Percentiles rank a stretch among this genome's conserved stretches.
These are phyloP conservation scores for Tetrao urogallus DNA, from an alignment of 2,113 vertebrate species.

Conservation along the genomic window DNA sequence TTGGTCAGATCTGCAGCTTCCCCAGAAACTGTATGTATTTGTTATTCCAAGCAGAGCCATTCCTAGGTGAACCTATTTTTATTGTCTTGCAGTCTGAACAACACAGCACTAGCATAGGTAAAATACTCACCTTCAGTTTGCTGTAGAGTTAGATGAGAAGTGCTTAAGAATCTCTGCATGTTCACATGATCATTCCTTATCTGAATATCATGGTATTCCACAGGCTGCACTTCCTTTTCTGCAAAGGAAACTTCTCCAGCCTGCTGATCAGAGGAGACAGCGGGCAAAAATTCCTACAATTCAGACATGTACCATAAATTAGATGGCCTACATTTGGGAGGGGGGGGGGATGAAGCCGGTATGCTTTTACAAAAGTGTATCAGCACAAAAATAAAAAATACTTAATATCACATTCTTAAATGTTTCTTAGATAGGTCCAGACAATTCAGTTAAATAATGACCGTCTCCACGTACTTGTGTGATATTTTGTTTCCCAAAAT, in stretches of 20 bases:
- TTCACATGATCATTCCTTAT: constrained; percentile 81
- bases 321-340: background rate
- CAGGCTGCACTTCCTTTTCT: background rate
- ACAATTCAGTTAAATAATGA: background rate
- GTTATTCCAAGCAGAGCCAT: background rate
- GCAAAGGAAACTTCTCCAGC: background rate
- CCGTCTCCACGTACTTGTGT: background rate
- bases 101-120: background rate
- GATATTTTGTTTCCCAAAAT: too few relatives aligned
- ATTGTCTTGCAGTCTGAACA: background rate
- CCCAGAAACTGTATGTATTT: background rate
- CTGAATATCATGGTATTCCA: constrained; percentile 49
- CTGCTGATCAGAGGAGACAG: constrained; percentile 76
- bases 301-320: background rate
- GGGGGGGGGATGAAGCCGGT: too few relatives aligned
- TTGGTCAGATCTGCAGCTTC: background rate
- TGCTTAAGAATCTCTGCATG: constrained; percentile 77
- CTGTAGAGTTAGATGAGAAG: constrained; percentile 77
- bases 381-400: background rate
- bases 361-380: background rate
- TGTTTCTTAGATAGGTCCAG: background rate
- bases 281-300: constrained; percentile 78
- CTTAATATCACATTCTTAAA: background rate
- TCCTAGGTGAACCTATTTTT: background rate
- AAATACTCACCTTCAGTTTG: constrained; percentile 79